Base-by-base conservation (phyloP, 2,888 invertebrate species). In the Dorcus hopei region DNA sequence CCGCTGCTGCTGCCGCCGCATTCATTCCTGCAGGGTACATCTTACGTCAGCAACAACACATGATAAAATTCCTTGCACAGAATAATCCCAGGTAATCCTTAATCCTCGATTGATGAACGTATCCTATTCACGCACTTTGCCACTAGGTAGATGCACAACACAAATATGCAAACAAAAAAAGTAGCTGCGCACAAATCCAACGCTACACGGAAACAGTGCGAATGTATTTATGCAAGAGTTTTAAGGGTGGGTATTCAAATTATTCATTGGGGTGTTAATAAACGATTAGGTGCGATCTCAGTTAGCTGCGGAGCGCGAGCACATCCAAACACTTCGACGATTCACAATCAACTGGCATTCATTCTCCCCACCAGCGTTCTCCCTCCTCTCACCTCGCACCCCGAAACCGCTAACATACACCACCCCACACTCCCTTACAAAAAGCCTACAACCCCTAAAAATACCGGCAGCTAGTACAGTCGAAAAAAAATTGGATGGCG, bases 1-100 rank as follows among this genome's bases (percentile, higher is more conserved):
- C 91, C 77, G 90, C 91, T 76, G 90, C 90, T 77, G 89, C 90
- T 78, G 89, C 90, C 80, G 90, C 90, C 80, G 90, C 90, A 83
- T 90, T 91, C 87, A 90, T 91, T 83, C 89, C 89, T 82, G 89
- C 88, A 68, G 90, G 90, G 86, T 90, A 91, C 91, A 91, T 91
- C 81, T 84, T 84, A 72, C 72, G 78, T 79, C 77, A 77, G 61
- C 74, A 77, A 69, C 65, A 65, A 70, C 69, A 72, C 78, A 77
- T 78, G 64, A 69, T 65, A 65, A 61, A 57, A 59, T 57, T 52
- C 53, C 54, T 56, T 49, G 38, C 52, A 49, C 59, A 49, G 38
- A 49, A 63, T 39, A 42, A 52, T 51, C 54, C 50, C 56, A 54
- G 52, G 58, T 58, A 58, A 59, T 59, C 57, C 59, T 49, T 41